Conservation (phyloP, 2,888 invertebrate genomes). For the Hyposoter dolosus region DNA sequence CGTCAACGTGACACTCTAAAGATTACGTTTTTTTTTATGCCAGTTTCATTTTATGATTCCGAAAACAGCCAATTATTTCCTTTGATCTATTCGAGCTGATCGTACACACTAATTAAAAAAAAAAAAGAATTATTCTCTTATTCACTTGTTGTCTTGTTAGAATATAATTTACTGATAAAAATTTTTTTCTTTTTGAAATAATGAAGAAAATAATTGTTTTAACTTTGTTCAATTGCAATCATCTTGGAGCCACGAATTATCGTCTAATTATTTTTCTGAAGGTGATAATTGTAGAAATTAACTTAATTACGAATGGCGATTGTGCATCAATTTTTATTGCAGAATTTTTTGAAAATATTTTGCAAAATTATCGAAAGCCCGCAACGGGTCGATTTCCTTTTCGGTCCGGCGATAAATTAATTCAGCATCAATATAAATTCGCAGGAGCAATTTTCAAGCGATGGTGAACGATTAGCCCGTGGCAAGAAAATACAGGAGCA, state of each 20-base stretch:
- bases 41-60: not conserved
- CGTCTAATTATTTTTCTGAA: not conserved
- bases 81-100: not conserved
- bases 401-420: not conserved
- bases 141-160: not conserved
- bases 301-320: not conserved
- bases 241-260: not conserved
- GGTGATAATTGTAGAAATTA: not conserved
- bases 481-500: slow-evolving; percentile 4
- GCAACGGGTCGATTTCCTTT: not conserved
- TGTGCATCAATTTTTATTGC: not conserved
- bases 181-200: not conserved
- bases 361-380: not conserved
- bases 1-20: not conserved
- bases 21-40: not conserved
- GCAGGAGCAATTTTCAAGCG: not conserved
- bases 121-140: not conserved
- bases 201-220: too few relatives aligned
- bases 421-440: slow-evolving; percentile 11
- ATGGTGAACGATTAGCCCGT: slow-evolving; percentile 24
- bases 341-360: not conserved
- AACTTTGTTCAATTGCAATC: too few relatives aligned
- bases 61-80: not conserved
- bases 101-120: not conserved
- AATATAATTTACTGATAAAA: not conserved